Base-by-base conservation (phyloP, 2,888 invertebrate genomes). In the Caenorhabditis drosophilae region DNA sequence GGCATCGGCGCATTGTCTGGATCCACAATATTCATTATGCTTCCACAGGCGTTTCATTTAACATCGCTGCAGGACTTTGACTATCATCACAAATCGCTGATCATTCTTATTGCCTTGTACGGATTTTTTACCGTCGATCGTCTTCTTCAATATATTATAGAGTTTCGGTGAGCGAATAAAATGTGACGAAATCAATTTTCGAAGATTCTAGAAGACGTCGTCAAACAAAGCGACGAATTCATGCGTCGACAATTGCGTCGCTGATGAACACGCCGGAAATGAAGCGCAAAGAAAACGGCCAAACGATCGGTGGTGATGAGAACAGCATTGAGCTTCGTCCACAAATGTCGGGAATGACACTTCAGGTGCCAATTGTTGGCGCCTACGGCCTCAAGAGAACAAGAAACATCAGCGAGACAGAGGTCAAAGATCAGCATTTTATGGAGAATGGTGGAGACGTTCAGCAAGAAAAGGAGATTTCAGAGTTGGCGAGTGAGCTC, bases 1-100 rank as follows among this genome's bases (percentile, higher is more conserved):
- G 81, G 81, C 9, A 78, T 81, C 44, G 81, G 81, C 15, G 80
- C 80, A 11, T 67, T 81, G 27, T 72, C 74, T 36, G 78, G 80
- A 18, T 75, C 72, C 15, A 73, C 75, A 3, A 62, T 81, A n/a
- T 81, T 81, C 62, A 78, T 81, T 34, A 74, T 81, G 69, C 60
- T 81, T 7, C 81, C 81, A 15, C 77, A 78, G 63, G 77, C 80
- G 6, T 81, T 81, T 51, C 68, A 77, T 38, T 48, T 81, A 27
- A 70, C 70, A n/a, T 66, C 68, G n/a, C 62, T 76, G 35, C 71
- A 73, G 27, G 61, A 74, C 12, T 64, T 77, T 27, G 73, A 77
- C 18, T 81, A 81, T 57, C 66, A 72, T 23, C 56, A 67, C 15
- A 81, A 81, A 44, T 76, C 73, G 4, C 70, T 74, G 69, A 64